A percentile compares a stretch with the other conserved stretches of the same genome.
Evolutionary conservation across 2,797 vertebrate species (phyloP).

Genomic region (Danio tinwini): DNA sequence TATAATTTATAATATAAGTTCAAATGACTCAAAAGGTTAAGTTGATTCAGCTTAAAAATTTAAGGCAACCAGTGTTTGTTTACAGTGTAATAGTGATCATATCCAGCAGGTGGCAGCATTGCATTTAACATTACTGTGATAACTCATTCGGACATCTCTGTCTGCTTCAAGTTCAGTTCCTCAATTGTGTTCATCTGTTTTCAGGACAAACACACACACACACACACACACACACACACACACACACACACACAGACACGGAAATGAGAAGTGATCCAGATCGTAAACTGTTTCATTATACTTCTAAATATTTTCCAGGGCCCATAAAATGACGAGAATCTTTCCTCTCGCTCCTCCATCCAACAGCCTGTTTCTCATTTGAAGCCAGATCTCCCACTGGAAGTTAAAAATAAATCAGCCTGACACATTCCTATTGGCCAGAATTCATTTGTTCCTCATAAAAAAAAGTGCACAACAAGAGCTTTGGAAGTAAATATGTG

Average conservation of each 20-base stretch:
- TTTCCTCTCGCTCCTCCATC: background rate
- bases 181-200: conserved; percentile 60
- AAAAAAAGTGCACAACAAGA: background rate
- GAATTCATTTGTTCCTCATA: conserved; percentile 9
- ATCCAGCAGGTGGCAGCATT: conserved; percentile 54
- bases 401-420: conserved; percentile 23
- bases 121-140: conserved; percentile 4
- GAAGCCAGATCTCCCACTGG: conserved; percentile 17
- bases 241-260: conserved; percentile 16
- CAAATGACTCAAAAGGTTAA: too few species aligned
- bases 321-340: conserved; percentile 24
- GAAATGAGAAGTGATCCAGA: conserved; percentile 64
- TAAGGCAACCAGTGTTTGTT: too few species aligned
- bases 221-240: conserved; percentile 1
- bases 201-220: conserved; percentile 8
- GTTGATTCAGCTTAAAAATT: too few species aligned
- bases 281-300: conserved; percentile 57
- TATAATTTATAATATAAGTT: too few species aligned
- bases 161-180: conserved; percentile 3
- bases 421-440: conserved; percentile 16
- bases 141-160: background rate
- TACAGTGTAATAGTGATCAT: background rate
- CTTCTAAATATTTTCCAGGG: conserved; percentile 40
- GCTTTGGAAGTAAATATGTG: background rate
- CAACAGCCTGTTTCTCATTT: background rate